Percentiles rank a stretch among this genome's conserved stretches.
These are phyloP conservation scores for Drosophila silvestris DNA, from an alignment of 2,888 invertebrate genomes.

Conservation along the genomic window DNA sequence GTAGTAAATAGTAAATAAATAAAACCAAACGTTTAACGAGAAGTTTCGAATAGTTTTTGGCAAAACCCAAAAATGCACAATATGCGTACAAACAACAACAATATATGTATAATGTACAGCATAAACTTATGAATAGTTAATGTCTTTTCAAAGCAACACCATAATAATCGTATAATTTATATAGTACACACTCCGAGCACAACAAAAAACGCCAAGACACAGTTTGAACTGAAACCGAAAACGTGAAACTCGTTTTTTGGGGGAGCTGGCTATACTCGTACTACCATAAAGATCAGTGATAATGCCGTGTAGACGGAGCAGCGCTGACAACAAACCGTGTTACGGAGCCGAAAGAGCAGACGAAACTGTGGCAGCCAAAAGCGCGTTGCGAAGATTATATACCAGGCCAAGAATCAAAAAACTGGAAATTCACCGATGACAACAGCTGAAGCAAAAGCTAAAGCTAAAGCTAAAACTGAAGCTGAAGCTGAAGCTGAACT, in stretches of 20 bases:
- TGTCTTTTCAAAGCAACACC: conserved; percentile 38
- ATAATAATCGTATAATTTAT: conserved; percentile 54
- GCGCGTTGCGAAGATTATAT: conserved; percentile 70
- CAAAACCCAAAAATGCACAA: conserved; percentile 36
- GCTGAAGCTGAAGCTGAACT: conserved; percentile 54
- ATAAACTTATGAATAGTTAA: conserved; percentile 63
- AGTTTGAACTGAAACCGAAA: conserved; percentile 41
- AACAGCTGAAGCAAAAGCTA: conserved; percentile 38
- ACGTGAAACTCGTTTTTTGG: conserved; percentile 64
- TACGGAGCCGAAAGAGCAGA: conserved; percentile 66
- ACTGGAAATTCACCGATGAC: conserved; percentile 50
- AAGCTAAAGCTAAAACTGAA: conserved; percentile 27
- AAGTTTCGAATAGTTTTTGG: conserved; percentile 22
- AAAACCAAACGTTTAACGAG: conserved; percentile 19
- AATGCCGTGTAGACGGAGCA: conserved; percentile 21
- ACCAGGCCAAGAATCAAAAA: conserved; percentile 71
- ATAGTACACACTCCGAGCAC: conserved; percentile 67
- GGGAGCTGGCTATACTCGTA: background rate
- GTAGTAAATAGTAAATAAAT: background rate
- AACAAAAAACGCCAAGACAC: conserved; percentile 35
- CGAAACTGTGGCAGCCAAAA: conserved; percentile 75
- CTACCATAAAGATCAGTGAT: conserved; percentile 10
- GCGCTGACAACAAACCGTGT: conserved; percentile 51
- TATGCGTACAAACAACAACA: conserved; percentile 8
- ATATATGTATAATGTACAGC: conserved; percentile 12